phyloP scores from a whole-genome alignment of 2,888 invertebrate genomes.

The Apomyelois bistriatella region DNA sequence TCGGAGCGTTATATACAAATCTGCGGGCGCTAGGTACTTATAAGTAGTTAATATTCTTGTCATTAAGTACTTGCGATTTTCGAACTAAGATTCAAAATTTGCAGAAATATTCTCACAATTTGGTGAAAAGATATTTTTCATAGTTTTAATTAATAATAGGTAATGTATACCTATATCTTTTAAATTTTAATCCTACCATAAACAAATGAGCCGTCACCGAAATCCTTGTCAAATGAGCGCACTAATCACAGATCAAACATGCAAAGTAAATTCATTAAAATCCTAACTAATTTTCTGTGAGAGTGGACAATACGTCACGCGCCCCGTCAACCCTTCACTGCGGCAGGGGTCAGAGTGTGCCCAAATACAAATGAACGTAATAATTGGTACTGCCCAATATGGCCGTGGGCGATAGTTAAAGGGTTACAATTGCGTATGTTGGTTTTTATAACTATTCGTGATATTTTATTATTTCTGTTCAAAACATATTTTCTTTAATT shows the following conservation, averaged over 20 bases:
- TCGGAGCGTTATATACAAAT: too few species aligned
- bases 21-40: too few species aligned
- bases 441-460: background rate
- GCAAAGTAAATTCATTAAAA: slow-evolving; percentile 48
- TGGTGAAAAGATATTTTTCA: too few species aligned
- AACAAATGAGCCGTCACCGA: background rate
- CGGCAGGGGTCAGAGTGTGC: slow-evolving; percentile 58
- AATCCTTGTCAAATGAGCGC: slow-evolving; percentile 9
- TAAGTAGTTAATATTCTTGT: too few species aligned
- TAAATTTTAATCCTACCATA: background rate
- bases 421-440: background rate
- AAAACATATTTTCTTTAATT: too few species aligned
- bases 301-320: slow-evolving; percentile 57
- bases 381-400: slow-evolving; percentile 68
- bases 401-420: slow-evolving; percentile 29
- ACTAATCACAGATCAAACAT: slow-evolving; percentile 17
- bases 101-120: too few species aligned
- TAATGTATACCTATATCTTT: too few species aligned
- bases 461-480: too few species aligned
- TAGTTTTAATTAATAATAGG: too few species aligned
- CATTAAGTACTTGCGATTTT: too few species aligned
- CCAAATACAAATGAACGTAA: slow-evolving; percentile 76
- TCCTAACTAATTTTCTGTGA: slow-evolving; percentile 53
- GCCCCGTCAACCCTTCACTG: slow-evolving; percentile 56
- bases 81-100: too few species aligned